These are phyloP conservation scores for Gymnarchus niloticus DNA, from an alignment of 2,113 vertebrate genomes.

Conservation along the genomic window DNA sequence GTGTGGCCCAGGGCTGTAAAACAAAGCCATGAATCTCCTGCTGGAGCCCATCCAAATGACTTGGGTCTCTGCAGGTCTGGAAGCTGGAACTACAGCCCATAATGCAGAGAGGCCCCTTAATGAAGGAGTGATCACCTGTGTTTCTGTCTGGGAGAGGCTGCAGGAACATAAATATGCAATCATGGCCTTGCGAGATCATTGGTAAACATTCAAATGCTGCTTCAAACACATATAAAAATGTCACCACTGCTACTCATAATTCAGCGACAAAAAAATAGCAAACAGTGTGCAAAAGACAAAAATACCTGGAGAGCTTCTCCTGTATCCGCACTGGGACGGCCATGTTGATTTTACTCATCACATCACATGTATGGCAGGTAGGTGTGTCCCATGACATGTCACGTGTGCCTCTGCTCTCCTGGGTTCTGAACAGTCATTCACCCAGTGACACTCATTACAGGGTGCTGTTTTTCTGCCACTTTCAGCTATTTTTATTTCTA, in stretches of 20 bases:
- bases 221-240: background rate
- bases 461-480: background rate
- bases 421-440: background rate
- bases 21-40: background rate
- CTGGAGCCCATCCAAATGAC: background rate
- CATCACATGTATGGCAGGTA: background rate
- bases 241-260: background rate
- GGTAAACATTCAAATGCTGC: background rate
- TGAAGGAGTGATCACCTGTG: background rate
- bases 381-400: background rate
- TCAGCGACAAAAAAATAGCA: background rate
- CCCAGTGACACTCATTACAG: background rate
- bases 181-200: background rate
- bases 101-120: background rate
- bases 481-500: no score
- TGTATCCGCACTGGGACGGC: background rate
- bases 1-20: background rate
- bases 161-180: background rate
- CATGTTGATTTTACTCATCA: background rate
- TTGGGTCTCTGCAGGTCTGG: background rate
- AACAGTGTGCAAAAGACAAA: background rate
- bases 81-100: background rate
- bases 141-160: background rate
- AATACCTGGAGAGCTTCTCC: background rate
- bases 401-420: background rate